Conservation (phyloP, 2,113 vertebrate genomes). For the Phyllostomus hastatus region DNA sequence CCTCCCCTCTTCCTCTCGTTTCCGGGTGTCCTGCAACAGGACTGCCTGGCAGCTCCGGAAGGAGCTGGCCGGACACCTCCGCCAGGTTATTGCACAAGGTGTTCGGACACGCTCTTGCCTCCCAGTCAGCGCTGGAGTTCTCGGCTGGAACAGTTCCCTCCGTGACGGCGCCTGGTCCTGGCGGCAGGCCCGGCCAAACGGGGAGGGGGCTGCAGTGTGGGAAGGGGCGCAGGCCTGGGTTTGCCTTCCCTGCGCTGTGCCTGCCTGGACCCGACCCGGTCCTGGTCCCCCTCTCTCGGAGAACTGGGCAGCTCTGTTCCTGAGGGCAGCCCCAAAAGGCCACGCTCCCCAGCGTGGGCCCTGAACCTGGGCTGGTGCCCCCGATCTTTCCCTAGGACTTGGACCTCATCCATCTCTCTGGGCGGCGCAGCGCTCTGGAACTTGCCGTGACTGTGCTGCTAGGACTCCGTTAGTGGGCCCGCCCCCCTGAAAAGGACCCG, state of each 20-base stretch:
- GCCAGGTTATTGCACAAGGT: rapidly evolving
- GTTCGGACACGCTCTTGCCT: not conserved
- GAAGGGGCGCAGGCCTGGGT: rapidly evolving
- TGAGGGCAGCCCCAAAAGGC: too few species aligned
- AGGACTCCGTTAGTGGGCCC: rapidly evolving
- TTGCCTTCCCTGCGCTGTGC: not conserved
- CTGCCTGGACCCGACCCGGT: not conserved
- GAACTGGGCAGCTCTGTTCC: not conserved
- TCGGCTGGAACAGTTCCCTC: not conserved
- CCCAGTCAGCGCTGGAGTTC: rapidly evolving
- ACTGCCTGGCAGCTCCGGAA: not conserved
- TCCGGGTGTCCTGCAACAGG: not conserved
- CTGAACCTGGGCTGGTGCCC: not conserved
- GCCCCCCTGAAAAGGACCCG: not conserved
- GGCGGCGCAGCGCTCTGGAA: not conserved
- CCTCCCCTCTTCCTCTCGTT: not conserved
- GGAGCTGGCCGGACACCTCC: not conserved
- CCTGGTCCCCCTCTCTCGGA: rapidly evolving
- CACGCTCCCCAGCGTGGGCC: rapidly evolving
- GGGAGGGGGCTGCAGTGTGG: rapidly evolving
- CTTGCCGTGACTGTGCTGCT: rapidly evolving
- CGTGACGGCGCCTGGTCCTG: not conserved
- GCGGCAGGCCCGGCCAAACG: rapidly evolving
- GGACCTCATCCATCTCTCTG: not conserved
- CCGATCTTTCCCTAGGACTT: not conserved